Conservation (phyloP, 2,888 invertebrate genomes). For the Folsomia candida region DNA sequence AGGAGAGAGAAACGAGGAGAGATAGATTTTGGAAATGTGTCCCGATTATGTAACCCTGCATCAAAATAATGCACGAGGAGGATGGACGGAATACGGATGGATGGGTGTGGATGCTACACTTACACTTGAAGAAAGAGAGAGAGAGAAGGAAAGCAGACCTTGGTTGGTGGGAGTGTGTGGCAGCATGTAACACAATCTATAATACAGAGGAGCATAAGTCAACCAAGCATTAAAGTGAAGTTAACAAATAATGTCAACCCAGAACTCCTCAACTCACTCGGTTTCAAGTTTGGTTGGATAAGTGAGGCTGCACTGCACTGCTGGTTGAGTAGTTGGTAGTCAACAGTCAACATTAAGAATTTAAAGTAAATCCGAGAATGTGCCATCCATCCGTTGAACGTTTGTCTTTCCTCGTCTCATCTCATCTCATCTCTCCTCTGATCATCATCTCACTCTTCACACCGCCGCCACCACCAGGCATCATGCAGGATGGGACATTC, state of each 20-base stretch:
- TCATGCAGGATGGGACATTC: no score
- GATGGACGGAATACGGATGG: no score
- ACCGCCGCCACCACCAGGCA: no score
- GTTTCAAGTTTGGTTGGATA: background rate
- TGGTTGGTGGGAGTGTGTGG: background rate
- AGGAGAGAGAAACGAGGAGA: no score
- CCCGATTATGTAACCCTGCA: no score
- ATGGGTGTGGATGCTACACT: background rate
- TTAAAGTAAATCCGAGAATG: background rate
- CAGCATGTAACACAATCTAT: background rate
- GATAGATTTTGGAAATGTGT: no score
- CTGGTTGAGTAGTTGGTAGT: background rate
- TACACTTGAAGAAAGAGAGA: background rate
- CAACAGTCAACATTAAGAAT: slow-evolving; percentile 2
- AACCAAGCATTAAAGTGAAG: slow-evolving; percentile 7
- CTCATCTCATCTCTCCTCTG: background rate
- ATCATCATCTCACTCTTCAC: background rate
- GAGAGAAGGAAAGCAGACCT: background rate
- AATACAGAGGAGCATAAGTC: slow-evolving; percentile 1
- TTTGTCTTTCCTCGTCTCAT: background rate
- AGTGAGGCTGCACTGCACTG: no score
- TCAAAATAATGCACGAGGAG: no score
- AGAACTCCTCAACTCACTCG: no score
- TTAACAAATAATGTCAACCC: slow-evolving; percentile 5
- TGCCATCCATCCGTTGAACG: background rate